A percentile compares a stretch with the other conserved stretches of the same genome.
Conservation (phyloP, 2,797 vertebrate genomes). For the Dendrocincla fuliginosa region DNA sequence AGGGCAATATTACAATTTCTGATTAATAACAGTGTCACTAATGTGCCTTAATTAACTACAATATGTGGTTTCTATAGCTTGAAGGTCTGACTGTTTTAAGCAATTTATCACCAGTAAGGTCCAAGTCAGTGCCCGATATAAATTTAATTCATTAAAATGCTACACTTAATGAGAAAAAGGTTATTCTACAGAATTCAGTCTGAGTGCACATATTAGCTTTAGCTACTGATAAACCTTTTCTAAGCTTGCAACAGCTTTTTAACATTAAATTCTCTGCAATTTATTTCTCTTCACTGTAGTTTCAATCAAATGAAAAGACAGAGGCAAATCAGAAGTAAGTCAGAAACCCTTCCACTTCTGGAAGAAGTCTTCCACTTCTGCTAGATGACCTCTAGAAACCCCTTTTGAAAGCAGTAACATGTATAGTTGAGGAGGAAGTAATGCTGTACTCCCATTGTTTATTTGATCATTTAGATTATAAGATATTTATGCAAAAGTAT, state of each 20-base stretch:
- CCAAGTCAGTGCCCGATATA: not conserved
- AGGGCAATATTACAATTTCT: conserved; percentile 20
- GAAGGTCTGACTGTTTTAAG: conserved; percentile 16
- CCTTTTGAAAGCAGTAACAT: not conserved
- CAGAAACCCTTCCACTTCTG: not conserved
- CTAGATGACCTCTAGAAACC: not conserved
- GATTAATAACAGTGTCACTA: conserved; percentile 31
- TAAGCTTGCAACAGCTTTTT: not conserved
- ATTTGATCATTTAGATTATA: not conserved
- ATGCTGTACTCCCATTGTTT: not conserved
- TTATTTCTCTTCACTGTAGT: not conserved
- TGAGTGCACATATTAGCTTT: not conserved
- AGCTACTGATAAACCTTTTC: not conserved
- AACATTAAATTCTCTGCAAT: not conserved
- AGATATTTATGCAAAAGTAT: not conserved
- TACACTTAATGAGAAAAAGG: conserved; percentile 17
- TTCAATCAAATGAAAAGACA: not conserved
- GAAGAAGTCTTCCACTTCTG: not conserved
- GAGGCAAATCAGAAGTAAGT: not conserved
- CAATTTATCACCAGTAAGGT: conserved; percentile 14
- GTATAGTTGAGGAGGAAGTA: not conserved
- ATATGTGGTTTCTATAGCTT: not conserved
- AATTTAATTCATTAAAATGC: conserved; percentile 33
- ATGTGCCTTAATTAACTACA: conserved; percentile 52
- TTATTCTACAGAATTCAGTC: not conserved